These are phyloP conservation scores for Sebastes aleutianus DNA, from an alignment of 2,797 vertebrate genomes.

Conservation along the genomic window DNA sequence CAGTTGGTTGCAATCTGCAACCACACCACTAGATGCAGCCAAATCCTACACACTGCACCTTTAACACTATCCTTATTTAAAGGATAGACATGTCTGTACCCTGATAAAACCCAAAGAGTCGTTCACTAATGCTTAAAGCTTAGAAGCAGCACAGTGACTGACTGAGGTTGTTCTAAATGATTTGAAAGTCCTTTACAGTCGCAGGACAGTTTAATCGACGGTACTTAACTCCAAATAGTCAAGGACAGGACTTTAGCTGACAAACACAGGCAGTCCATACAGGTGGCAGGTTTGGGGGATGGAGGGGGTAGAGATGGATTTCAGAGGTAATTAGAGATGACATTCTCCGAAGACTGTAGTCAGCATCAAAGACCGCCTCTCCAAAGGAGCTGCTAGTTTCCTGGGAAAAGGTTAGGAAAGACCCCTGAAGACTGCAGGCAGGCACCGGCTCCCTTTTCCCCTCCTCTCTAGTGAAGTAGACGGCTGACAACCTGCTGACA, in stretches of 20 bases:
- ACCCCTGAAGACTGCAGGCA: slow-evolving; percentile 51
- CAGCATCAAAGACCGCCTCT: slow-evolving; percentile 67
- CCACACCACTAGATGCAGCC: too few species aligned
- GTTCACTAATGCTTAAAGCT: neutral
- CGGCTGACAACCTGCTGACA: slow-evolving; percentile 57
- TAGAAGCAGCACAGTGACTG: neutral
- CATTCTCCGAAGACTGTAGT: slow-evolving; percentile 64
- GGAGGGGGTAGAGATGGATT: slow-evolving; percentile 63
- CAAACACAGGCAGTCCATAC: slow-evolving; percentile 50
- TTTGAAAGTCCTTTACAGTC: neutral
- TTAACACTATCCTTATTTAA: too few species aligned
- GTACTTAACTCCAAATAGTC: slow-evolving; percentile 6
- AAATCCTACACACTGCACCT: too few species aligned
- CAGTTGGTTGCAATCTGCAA: too few species aligned
- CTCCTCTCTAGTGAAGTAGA: slow-evolving; percentile 33
- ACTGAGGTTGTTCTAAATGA: neutral
- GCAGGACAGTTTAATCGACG: neutral
- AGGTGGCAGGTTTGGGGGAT: slow-evolving; percentile 41
- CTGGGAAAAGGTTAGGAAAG: slow-evolving; percentile 61
- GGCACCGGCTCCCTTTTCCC: neutral
- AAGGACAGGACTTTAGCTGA: slow-evolving; percentile 47
- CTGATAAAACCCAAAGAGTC: neutral
- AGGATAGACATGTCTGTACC: neutral
- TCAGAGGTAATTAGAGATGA: slow-evolving; percentile 75
- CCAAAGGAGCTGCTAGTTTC: slow-evolving; percentile 52